Evolutionary conservation across 2,888 invertebrate species (phyloP).

Genomic region (Junonia oenone): DNA sequence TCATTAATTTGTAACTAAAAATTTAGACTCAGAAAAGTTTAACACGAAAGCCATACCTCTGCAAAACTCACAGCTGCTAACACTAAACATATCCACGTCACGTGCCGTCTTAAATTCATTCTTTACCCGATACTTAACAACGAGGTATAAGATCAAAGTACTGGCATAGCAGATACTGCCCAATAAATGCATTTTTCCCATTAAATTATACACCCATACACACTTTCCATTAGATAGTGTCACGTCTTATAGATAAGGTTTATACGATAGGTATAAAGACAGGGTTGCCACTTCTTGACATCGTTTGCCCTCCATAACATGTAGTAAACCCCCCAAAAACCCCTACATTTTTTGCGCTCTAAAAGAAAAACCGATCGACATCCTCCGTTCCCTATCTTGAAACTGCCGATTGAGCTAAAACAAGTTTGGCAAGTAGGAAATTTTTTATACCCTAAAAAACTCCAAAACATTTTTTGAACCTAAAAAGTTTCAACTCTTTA

Average conservation of each 20-base stretch:
- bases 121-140: slow-evolving; percentile 47
- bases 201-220: slow-evolving; percentile 5
- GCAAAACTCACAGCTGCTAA: slow-evolving; percentile 40
- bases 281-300: too few relatives aligned
- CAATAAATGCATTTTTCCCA: slow-evolving; percentile 41
- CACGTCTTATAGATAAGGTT: slow-evolving; percentile 45
- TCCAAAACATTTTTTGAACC: too few relatives aligned
- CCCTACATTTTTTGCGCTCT: too few relatives aligned
- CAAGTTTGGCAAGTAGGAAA: too few relatives aligned
- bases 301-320: too few relatives aligned
- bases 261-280: too few relatives aligned
- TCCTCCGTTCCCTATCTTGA: too few relatives aligned
- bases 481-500: too few relatives aligned
- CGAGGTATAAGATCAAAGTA: slow-evolving; percentile 52
- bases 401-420: too few relatives aligned
- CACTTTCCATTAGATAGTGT: slow-evolving; percentile 7
- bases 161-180: slow-evolving; percentile 53
- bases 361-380: too few relatives aligned
- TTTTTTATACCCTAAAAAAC: too few relatives aligned
- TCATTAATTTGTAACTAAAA: not conserved
- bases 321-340: too few relatives aligned
- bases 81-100: slow-evolving; percentile 39
- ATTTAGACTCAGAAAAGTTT: not conserved
- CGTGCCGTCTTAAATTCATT: slow-evolving; percentile 55
- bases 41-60: slow-evolving; percentile 45